A percentile compares a stretch with the other conserved stretches of the same genome.
phyloP scores from a whole-genome alignment of 2,888 invertebrate species.

The Ormyrus rosae region DNA sequence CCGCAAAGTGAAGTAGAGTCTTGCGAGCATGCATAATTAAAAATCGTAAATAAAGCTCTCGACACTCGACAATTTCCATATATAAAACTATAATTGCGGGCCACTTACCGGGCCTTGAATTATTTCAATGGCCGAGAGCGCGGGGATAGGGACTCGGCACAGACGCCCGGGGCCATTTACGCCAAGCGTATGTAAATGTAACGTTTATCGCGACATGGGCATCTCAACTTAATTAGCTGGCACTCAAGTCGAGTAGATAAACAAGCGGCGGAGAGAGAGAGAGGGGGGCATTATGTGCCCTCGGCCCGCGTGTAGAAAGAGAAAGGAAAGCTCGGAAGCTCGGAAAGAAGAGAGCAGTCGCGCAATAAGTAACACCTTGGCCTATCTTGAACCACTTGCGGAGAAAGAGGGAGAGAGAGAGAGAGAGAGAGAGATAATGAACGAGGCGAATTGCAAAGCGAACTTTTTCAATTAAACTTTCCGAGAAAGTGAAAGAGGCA shows the following conservation, averaged over 20 bases:
- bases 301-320: background rate
- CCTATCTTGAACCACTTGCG: constrained; percentile 58
- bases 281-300: no score
- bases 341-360: constrained; percentile 27
- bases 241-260: constrained; percentile 52
- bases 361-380: constrained; percentile 59
- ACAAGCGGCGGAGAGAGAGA: constrained; percentile 45
- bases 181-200: constrained; percentile 41
- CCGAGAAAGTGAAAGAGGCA: constrained; percentile 22
- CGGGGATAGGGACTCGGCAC: background rate
- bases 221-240: constrained; percentile 57
- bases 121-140: constrained; percentile 46
- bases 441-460: constrained; percentile 67
- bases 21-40: constrained; percentile 49
- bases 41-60: constrained; percentile 50
- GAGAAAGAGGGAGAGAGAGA: background rate
- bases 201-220: constrained; percentile 49
- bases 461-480: constrained; percentile 73
- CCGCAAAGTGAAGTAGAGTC: background rate
- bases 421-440: constrained; percentile 62
- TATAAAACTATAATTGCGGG: constrained; percentile 52
- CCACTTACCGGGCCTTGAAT: constrained; percentile 46
- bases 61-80: constrained; percentile 50
- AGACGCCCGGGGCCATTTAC: background rate
- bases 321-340: background rate